Conservation (phyloP, 1,140 invertebrate genomes). For the Berghia stephanieae region DNA sequence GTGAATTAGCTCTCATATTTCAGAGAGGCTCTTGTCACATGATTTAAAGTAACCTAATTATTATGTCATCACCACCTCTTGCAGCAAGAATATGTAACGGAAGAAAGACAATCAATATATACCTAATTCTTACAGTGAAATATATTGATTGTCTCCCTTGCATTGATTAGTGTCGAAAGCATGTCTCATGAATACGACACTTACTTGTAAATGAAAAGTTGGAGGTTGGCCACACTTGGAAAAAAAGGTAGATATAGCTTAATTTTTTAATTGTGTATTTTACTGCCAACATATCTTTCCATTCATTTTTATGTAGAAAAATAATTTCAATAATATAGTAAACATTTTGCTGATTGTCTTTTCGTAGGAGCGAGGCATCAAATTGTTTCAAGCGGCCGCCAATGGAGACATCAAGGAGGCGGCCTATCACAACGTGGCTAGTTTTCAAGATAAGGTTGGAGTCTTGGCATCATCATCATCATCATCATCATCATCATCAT, state of each 20-base stretch:
- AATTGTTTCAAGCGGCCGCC: conserved; percentile 51
- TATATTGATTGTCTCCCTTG: too few species aligned
- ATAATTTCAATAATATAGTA: background rate
- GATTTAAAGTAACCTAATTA: too few species aligned
- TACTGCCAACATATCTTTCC: background rate
- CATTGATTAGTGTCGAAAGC: too few species aligned
- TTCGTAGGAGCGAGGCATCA: conserved; percentile 45
- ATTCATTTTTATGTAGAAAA: background rate
- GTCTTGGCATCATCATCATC: background rate
- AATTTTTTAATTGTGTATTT: background rate
- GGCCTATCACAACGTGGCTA: conserved; percentile 41
- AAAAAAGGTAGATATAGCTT: background rate
- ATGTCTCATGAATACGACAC: too few species aligned
- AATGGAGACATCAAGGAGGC: conserved; percentile 41
- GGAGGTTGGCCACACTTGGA: background rate
- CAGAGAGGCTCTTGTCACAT: too few species aligned
- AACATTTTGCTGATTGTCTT: background rate
- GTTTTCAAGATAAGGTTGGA: conserved; percentile 53
- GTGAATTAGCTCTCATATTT: too few species aligned
- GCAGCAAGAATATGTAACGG: too few species aligned
- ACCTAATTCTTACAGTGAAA: too few species aligned
- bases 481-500: conserved; percentile 2
- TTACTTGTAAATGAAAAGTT: background rate
- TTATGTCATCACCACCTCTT: too few species aligned
- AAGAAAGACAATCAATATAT: too few species aligned